Evolutionary conservation across 2,113 vertebrate species (phyloP), one percentile per base, ranked within the genome.

Genomic region (Phyllostomus discolor): DNA sequence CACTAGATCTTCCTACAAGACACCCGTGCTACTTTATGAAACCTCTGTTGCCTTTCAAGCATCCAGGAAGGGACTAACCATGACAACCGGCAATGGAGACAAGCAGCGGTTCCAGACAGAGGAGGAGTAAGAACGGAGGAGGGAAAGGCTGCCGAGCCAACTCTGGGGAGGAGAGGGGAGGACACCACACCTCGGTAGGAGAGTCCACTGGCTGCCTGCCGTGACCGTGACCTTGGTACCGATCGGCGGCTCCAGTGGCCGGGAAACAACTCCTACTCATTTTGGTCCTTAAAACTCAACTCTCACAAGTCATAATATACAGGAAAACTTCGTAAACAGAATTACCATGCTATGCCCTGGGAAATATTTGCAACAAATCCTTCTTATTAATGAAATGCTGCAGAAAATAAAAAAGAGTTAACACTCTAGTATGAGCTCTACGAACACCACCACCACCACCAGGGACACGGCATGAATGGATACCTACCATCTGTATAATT

Each of bases 271-370:
- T 24, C 28, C 22, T 52, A 11, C 16, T 78, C 26, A 59, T 93
- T 91, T 75, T 24, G 19, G 10, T 48, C 11, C 88, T 76, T 92
- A 57, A 54, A 87, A 95, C 17, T 24, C 76, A 72, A 69, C 22
- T 57, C 54, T 46, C 31, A 35, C 10, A 88, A 31, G 22, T 82
- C 26, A 70, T 57, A 93, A 59, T 80, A 33, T 14, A 79, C 33
- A 78, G 22, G 81, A 90, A 92, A 81, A 70, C 6, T 88, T 81
- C n/a, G 88, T 78, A 48, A 28, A 70, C 4, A 64, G 24, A 82
- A 91, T 54, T 59, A 22, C 16, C 35, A 43, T 41, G 5, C 10
- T 82, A 48, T n/a, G 88, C 22, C 15, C 3, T 73, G 8, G 20
- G 11, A 91, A 82, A 91, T 64, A 41, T 54, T 81, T 95, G 57